These are phyloP conservation scores for Andrena flavipes DNA, from an alignment of 2,888 invertebrate genomes.

Conservation along the genomic window DNA sequence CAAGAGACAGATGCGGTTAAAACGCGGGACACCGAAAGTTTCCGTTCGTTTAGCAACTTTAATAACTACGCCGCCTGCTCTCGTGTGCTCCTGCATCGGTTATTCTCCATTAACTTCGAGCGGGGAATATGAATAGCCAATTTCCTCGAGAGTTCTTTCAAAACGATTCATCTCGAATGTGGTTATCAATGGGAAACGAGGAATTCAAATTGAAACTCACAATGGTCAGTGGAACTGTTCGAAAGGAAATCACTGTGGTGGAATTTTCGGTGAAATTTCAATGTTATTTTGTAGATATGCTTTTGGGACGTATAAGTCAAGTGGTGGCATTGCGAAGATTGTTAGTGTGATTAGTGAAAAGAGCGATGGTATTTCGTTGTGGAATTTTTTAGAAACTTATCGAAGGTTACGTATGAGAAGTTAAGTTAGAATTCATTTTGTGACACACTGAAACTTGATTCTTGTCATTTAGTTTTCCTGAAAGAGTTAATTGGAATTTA, in stretches of 20 bases:
- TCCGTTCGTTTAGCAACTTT: constrained; percentile 5
- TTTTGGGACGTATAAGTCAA: background rate
- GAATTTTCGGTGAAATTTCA: background rate
- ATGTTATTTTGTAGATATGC: background rate
- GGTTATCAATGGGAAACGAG: background rate
- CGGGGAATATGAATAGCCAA: background rate
- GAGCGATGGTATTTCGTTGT: background rate
- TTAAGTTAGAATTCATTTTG: too few relatives aligned
- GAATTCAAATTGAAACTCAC: background rate
- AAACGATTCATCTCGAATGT: background rate
- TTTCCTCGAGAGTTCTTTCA: background rate
- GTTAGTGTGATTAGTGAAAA: background rate
- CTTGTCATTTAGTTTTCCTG: too few relatives aligned
- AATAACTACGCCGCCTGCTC: constrained; percentile 8
- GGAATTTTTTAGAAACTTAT: too few relatives aligned
- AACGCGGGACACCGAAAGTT: background rate
- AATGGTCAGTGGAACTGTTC: background rate
- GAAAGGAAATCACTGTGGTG: too few relatives aligned
- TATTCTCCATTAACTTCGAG: background rate
- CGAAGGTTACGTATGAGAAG: too few relatives aligned
- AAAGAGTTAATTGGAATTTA: too few relatives aligned
- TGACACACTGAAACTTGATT: too few relatives aligned
- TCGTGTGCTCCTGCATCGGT: background rate
- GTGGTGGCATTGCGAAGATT: background rate
- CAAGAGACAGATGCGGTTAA: constrained; percentile 14